Evolutionary conservation across 1,140 invertebrate genomes (phyloP).

Genomic region (Probaryconus sp.): DNA sequence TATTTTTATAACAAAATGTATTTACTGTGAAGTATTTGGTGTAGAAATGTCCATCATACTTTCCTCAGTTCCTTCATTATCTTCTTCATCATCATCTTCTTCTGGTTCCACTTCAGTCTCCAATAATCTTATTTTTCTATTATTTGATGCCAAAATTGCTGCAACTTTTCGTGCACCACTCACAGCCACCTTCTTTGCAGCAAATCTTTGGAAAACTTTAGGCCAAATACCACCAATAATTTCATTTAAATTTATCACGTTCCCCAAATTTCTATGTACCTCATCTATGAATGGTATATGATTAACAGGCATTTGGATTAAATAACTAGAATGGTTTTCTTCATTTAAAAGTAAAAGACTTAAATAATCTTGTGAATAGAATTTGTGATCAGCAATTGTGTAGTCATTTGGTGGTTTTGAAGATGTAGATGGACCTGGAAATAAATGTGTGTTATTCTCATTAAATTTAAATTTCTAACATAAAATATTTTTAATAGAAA

Average conservation of each 20-base stretch:
- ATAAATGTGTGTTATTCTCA: conserved; percentile 14
- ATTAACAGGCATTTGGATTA: conserved; percentile 83
- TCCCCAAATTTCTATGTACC: conserved; percentile 72
- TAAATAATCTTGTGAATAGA: conserved; percentile 88
- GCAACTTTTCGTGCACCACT: conserved; percentile 93
- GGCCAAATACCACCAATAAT: conserved; percentile 78
- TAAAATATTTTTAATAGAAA: conserved; percentile 19
- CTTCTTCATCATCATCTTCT: conserved; percentile 87
- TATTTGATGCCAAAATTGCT: conserved; percentile 88
- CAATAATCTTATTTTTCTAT: conserved; percentile 89
- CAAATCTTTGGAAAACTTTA: conserved; percentile 86
- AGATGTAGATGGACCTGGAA: conserved; percentile 43
- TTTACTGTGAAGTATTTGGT: conserved; percentile 26
- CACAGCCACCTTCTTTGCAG: conserved; percentile 86
- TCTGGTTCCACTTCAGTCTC: conserved; percentile 96
- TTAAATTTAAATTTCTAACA: conserved; percentile 33
- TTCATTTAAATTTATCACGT: conserved; percentile 78
- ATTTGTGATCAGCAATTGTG: conserved; percentile 84
- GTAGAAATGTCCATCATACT: conserved; percentile 74
- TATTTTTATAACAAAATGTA: too few relatives aligned
- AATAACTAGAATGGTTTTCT: conserved; percentile 79
- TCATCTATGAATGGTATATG: conserved; percentile 42
- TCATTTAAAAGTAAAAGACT: conserved; percentile 85
- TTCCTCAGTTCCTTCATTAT: conserved; percentile 72
- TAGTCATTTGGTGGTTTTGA: conserved; percentile 46